phyloP scores from a whole-genome alignment of 2,113 vertebrate species.

The Neomonachus schauinslandi region DNA sequence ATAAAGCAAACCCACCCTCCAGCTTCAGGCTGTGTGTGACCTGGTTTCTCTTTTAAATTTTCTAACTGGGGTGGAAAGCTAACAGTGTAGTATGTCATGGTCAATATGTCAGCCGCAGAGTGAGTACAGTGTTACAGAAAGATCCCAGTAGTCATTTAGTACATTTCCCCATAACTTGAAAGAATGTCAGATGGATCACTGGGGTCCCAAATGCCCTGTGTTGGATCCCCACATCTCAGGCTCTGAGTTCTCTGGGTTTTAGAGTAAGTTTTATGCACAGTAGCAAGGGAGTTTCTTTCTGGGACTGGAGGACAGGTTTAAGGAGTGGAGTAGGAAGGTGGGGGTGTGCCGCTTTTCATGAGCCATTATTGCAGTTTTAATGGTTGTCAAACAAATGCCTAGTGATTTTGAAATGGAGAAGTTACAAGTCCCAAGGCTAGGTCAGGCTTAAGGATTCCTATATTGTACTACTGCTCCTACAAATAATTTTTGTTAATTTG shows the following conservation, averaged over 20 bases:
- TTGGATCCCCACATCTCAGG: background rate
- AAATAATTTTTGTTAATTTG: constrained; percentile 2
- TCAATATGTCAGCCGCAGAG: constrained; percentile 27
- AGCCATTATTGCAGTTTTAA: background rate
- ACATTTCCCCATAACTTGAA: background rate
- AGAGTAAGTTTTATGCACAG: background rate
- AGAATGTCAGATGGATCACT: background rate
- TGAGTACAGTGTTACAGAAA: background rate
- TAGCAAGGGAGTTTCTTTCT: background rate
- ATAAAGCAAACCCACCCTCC: background rate
- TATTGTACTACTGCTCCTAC: background rate
- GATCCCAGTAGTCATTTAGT: background rate
- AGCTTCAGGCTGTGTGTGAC: constrained; percentile 33
- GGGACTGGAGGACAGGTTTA: background rate
- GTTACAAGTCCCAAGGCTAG: background rate
- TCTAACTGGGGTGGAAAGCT: constrained; percentile 55
- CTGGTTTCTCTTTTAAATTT: constrained; percentile 66
- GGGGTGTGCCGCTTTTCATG: background rate
- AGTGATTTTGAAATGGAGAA: constrained; percentile 10
- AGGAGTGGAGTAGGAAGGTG: background rate
- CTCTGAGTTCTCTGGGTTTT: background rate
- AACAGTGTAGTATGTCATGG: background rate
- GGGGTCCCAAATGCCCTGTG: accelerated
- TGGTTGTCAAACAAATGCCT: background rate
- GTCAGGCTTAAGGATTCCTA: background rate